Evolutionary conservation across 2,113 vertebrate genomes (phyloP), one percentile per base, ranked within the genome.

Genomic region (Pyxicephalus adspersus): DNA sequence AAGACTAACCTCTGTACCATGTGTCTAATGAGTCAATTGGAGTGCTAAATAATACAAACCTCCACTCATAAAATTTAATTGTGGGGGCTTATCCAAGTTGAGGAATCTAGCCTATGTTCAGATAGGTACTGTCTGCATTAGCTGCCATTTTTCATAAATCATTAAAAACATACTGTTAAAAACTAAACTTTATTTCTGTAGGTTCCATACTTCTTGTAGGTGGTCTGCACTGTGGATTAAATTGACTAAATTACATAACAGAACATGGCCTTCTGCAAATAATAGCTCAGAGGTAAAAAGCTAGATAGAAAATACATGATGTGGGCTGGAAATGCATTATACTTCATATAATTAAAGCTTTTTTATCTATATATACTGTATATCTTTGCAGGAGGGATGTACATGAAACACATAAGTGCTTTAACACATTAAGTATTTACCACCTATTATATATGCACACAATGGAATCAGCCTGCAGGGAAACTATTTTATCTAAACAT

Each of bases 401-500:
- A 55, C 60, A 29, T 25, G 38, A 38, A 74, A 74, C 38, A 76
- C 52, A 64, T 28, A 76, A 7, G 63, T 52, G 38, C 22, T 28
- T 17, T 55, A 29, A 22, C 26, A 77, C 64, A 57, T 23, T 57
- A 66, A 9, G 31, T 54, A 31, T 67, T 76, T 67, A 31, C 28
- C 57, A n/a, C 29, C 23, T 57, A 64, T 55, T 52, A 26, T 29
- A 26, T 26, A 19, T 4, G 28, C 34, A 1, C 54, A 78, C 54
- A 67, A 78, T 78, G 28, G 29, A n/a, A 6, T 18, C 7, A 7
- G 6, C 64, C 52, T 58, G 29, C 77, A 68, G 65, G 20, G 64
- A 79, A 79, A 68, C 60, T 79, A 7, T 60, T 54, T 38, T 23
- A 68, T 50, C 50, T 26, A 38, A 60, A 31, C 45, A 68, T 26